Evolutionary conservation across 2,797 vertebrate species (phyloP).

Genomic region (Peromyscus eremicus): DNA sequence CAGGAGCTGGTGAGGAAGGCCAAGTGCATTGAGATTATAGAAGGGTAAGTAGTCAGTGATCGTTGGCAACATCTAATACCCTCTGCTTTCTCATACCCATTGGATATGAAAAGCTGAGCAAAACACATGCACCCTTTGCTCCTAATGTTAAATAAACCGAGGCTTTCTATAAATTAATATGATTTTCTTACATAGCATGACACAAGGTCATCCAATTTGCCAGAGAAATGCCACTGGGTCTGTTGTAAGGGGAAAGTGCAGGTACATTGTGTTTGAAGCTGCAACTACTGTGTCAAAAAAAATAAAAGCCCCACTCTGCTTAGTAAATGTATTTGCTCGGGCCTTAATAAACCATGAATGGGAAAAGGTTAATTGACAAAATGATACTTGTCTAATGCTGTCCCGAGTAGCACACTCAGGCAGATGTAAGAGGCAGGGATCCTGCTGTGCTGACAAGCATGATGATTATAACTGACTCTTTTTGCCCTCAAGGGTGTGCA

Average conservation of each 20-base stretch:
- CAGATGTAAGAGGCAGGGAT: conserved; percentile 80
- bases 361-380: conserved; percentile 90
- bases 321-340: conserved; percentile 84
- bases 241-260: conserved; percentile 86
- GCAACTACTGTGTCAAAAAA: conserved; percentile 70
- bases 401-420: conserved; percentile 80
- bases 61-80: conserved; percentile 30
- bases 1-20: background rate
- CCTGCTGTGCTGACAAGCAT: conserved; percentile 83
- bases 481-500: conserved; percentile 62
- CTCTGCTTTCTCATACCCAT: conserved; percentile 44
- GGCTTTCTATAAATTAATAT: conserved; percentile 84
- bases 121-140: conserved; percentile 66
- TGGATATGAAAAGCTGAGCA: conserved; percentile 69
- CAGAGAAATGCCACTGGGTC: conserved; percentile 74
- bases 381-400: conserved; percentile 85
- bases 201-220: conserved; percentile 86
- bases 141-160: conserved; percentile 83
- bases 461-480: conserved; percentile 81
- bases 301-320: conserved; percentile 67
- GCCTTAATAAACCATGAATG: conserved; percentile 85
- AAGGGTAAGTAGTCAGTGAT: background rate
- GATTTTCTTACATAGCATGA: conserved; percentile 84
- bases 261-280: conserved; percentile 83
- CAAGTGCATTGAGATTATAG: background rate